A percentile compares a stretch with the other conserved stretches of the same genome.
phyloP scores from a whole-genome alignment of 2,888 invertebrate species.

The Hemaris fuciformis region DNA sequence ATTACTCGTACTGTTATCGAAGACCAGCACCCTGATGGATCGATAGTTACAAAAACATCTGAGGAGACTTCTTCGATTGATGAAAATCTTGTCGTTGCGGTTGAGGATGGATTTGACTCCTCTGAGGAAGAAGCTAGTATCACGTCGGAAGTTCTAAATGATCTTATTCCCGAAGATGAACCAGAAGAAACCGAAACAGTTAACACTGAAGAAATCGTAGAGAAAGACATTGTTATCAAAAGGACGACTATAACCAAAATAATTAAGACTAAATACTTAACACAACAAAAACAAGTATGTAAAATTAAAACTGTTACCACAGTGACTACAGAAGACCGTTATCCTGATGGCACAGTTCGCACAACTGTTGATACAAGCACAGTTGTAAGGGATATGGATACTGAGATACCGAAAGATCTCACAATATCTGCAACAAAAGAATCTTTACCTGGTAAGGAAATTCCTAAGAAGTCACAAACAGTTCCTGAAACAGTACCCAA shows the following conservation, averaged over 20 bases:
- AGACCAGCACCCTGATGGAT: slow-evolving; percentile 69
- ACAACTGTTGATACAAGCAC: slow-evolving; percentile 37
- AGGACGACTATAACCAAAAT: slow-evolving; percentile 37
- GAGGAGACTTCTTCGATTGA: slow-evolving; percentile 62
- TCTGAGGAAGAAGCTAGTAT: slow-evolving; percentile 16
- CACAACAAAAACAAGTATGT: slow-evolving; percentile 28
- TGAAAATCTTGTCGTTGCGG: slow-evolving; percentile 32
- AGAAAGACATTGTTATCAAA: slow-evolving; percentile 30
- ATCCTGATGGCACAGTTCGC: slow-evolving; percentile 42
- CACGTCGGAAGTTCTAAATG: slow-evolving; percentile 22
- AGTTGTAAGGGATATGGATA: slow-evolving; percentile 21
- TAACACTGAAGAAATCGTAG: slow-evolving; percentile 39
- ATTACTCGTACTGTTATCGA: slow-evolving; percentile 57
- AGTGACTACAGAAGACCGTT: slow-evolving; percentile 41
- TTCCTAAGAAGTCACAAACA: neutral
- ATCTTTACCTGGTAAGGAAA: neutral
- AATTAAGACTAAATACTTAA: slow-evolving; percentile 37
- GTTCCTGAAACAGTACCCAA: too few relatives aligned
- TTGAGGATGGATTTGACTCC: slow-evolving; percentile 13
- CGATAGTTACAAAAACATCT: slow-evolving; percentile 57
- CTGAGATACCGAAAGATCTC: too few relatives aligned
- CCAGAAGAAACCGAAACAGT: slow-evolving; percentile 40
- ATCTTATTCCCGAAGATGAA: slow-evolving; percentile 33
- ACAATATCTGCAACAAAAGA: too few relatives aligned
- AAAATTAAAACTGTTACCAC: slow-evolving; percentile 43